phyloP scores from a whole-genome alignment of 2,113 vertebrate genomes.

The Gopherus evgoodei region DNA sequence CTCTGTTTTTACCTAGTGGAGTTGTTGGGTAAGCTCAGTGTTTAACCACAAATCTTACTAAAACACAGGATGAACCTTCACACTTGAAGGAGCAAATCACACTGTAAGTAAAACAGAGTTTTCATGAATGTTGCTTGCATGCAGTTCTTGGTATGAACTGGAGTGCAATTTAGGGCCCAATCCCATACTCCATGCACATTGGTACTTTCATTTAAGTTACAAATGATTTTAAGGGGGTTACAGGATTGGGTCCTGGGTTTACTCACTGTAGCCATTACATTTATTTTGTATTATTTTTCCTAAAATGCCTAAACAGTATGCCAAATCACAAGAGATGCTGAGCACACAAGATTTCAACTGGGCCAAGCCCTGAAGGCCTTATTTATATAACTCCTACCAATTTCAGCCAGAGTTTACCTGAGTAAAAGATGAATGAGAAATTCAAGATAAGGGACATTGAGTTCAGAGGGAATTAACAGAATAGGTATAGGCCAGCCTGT shows the following conservation, averaged over 20 bases:
- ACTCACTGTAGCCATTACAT: neutral
- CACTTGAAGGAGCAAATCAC: too few species aligned
- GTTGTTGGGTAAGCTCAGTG: too few species aligned
- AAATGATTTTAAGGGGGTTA: neutral
- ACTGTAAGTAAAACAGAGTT: too few species aligned
- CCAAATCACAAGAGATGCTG: neutral
- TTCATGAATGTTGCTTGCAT: rapidly evolving
- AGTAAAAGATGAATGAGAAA: rapidly evolving
- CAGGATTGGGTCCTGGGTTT: neutral
- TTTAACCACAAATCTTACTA: too few species aligned
- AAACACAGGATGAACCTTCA: too few species aligned
- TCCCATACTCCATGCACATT: rapidly evolving
- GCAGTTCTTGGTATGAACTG: neutral
- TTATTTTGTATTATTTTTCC: neutral
- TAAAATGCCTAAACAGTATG: neutral
- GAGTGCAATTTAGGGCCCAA: neutral
- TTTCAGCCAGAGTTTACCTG: neutral
- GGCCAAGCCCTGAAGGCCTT: neutral
- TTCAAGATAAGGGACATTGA: neutral
- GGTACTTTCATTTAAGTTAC: rapidly evolving
- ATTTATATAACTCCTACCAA: rapidly evolving
- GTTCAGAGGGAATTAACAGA: rapidly evolving
- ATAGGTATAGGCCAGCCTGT: rapidly evolving
- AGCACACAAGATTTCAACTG: neutral
- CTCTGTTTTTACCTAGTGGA: too few species aligned